Evolutionary conservation across 1,140 invertebrate species (phyloP).

Genomic region (Drosophila busckii): DNA sequence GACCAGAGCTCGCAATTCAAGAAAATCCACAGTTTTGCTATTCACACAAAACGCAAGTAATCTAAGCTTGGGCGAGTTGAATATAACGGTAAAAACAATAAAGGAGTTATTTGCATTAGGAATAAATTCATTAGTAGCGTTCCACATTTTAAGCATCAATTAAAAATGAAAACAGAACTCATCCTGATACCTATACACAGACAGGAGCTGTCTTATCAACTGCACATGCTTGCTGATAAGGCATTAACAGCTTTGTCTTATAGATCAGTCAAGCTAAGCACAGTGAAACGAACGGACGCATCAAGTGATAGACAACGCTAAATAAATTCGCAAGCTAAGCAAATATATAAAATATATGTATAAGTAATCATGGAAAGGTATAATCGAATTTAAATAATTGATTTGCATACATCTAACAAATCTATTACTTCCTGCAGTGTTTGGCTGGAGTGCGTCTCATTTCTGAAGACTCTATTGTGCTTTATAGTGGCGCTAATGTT

Average conservation of each 20-base stretch:
- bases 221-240: slow-evolving; percentile 19
- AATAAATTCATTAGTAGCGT: no score
- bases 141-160: not conserved
- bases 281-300: slow-evolving; percentile 25
- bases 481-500: slow-evolving; percentile 64
- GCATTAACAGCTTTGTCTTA: slow-evolving; percentile 17
- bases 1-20: not conserved
- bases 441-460: slow-evolving; percentile 57
- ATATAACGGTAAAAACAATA: no score
- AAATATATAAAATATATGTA: slow-evolving; percentile 6
- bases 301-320: slow-evolving; percentile 19
- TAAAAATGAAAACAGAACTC: not conserved
- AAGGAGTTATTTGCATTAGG: no score
- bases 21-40: not conserved
- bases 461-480: slow-evolving; percentile 64
- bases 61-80: no score
- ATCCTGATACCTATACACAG: not conserved
- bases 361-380: slow-evolving; percentile 50
- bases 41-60: not conserved
- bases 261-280: slow-evolving; percentile 28
- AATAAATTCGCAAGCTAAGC: not conserved
- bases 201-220: slow-evolving; percentile 26
- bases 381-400: not conserved
- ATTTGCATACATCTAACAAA: not conserved
- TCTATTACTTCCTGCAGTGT: slow-evolving; percentile 26